These are phyloP conservation scores for Isoperla grammatica DNA, from an alignment of 2,888 invertebrate species.

Conservation along the genomic window DNA sequence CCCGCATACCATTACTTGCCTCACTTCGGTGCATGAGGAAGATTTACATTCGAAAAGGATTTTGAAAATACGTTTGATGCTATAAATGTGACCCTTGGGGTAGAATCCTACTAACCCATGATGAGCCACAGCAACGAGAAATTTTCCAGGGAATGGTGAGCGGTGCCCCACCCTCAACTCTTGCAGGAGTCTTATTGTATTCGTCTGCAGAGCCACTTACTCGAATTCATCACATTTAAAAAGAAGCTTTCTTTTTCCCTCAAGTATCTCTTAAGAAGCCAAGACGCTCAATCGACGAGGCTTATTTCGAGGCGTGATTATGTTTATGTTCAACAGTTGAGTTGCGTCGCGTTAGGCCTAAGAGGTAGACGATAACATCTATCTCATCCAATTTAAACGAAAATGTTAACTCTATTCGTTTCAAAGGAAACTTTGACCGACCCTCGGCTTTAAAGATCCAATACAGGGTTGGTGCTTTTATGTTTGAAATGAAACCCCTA, in stretches of 20 bases:
- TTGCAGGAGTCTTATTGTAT: conserved; percentile 10
- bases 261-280: too few species aligned
- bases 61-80: conserved; percentile 30
- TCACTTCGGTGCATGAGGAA: conserved; percentile 20
- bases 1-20: conserved; percentile 28
- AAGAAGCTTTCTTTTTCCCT: conserved; percentile 1
- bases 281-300: too few species aligned
- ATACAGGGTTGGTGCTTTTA: too few species aligned
- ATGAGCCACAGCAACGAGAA: conserved; percentile 20
- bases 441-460: too few species aligned
- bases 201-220: not conserved
- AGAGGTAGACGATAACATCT: too few species aligned
- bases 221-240: conserved; percentile 11
- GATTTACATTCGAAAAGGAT: conserved; percentile 30
- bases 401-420: too few species aligned
- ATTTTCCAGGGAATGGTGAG: conserved; percentile 2
- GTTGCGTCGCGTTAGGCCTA: too few species aligned
- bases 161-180: not conserved
- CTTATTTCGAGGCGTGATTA: too few species aligned
- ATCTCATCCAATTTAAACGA: too few species aligned
- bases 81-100: conserved; percentile 28
- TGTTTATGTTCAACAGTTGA: too few species aligned
- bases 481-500: too few species aligned
- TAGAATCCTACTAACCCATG: conserved; percentile 12
- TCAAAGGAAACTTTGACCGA: too few species aligned